Evolutionary conservation across 1,140 invertebrate genomes (phyloP), one percentile per base, ranked within the genome.

Genomic region (Cardiocondyla obscurior): DNA sequence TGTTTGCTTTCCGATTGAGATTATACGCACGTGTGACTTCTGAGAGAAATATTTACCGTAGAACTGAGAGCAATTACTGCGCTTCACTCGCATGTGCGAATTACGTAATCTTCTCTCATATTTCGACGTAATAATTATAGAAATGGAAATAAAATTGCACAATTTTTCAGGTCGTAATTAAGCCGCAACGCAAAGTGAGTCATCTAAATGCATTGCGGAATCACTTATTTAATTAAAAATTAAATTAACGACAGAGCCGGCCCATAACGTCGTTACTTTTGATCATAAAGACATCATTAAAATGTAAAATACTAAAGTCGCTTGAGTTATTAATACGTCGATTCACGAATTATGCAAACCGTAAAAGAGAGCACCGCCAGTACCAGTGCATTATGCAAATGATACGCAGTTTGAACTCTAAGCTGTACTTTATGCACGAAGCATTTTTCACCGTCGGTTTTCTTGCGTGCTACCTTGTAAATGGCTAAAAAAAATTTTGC

Each of bases 81-180:
- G 25, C 14, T 36, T 33, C 19, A 58, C 5, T 73, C 22, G 70
- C 49, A 55, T 36, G 60, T 39, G 10, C 22, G 33, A 36, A 33
- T 67, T 77, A 77, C 60, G 44, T 77, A 77, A 67, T 67, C 4
- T 16, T 28, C 36, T 2, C 7, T 67, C 33, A 22, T 0, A 3
- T 39, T 3, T 77, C 14, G 30, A 0, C 8, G 22, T 46, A 46
- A 76, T 76, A 49, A 67, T 67, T 77, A 77, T 33, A n/a, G 22
- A 77, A 77, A 77, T 67, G 22, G 30, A 67, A 77, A 65, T 65
- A 77, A 77, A 77, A 39, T 33, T 67, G 74, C 44, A 39, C 44
- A 28, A 30, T 51, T 77, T 77, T 77, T 67, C 7, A 33, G 8
- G 8, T 65, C 1, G 39, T 22, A 51, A 77, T 77, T 77, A 77